Evolutionary conservation across 2,797 vertebrate genomes (phyloP).

Genomic region (Melopsittacus undulatus): DNA sequence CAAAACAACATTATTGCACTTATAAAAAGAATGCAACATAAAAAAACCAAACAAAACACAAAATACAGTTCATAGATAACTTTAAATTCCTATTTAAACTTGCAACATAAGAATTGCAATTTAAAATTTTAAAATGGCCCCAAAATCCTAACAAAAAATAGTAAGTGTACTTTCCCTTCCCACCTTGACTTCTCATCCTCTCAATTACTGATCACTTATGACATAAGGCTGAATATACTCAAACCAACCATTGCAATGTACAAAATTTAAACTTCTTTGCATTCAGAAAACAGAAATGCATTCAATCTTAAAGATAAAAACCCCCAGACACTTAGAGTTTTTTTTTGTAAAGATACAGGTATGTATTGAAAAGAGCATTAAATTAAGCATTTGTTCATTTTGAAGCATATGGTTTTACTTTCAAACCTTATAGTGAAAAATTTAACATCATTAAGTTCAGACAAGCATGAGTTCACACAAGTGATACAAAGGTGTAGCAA

Average conservation of each 20-base stretch:
- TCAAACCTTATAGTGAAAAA: neutral
- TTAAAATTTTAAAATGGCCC: neutral
- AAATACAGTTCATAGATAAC: neutral
- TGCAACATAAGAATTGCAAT: neutral
- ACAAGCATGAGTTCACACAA: constrained; percentile 23
- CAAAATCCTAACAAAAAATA: neutral
- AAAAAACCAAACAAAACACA: neutral
- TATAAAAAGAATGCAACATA: neutral
- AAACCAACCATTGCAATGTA: neutral
- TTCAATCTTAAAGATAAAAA: neutral
- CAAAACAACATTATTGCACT: neutral
- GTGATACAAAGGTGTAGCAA: neutral
- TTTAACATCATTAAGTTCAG: neutral
- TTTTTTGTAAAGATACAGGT: neutral
- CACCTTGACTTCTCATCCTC: neutral
- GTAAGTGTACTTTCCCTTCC: neutral
- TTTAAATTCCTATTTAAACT: neutral
- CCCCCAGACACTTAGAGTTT: neutral
- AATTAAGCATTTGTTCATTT: neutral
- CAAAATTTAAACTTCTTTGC: neutral
- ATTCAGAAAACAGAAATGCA: neutral
- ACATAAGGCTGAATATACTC: neutral
- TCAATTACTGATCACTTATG: neutral
- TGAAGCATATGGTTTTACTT: neutral
- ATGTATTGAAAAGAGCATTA: neutral